Base-by-base conservation (phyloP, 2,888 invertebrate species). In the Microchrysa polita region DNA sequence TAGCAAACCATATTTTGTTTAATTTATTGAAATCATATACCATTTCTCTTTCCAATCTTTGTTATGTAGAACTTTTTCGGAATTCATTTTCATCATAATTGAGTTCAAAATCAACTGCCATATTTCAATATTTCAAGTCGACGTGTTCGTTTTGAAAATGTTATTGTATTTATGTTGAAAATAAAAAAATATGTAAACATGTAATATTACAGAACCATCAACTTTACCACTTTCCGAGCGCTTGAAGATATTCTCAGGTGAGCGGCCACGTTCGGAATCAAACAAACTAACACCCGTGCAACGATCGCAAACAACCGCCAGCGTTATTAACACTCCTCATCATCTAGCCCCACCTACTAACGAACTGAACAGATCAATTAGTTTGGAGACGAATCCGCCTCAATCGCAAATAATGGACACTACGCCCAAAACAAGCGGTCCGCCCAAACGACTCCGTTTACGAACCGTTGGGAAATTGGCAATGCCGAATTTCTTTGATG, bases 181-280 rank as follows among this genome's bases (percentile, higher is more conserved):
- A 67, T 44, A 65, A 44, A 65, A n/a, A 67, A 67, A 67, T 52
- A 34, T 5, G 27, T 34, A 52, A 40, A 52, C 22, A 67, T 52
- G 27, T 65, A 75, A 73, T 72, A 67, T 77, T 77, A 57, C 80
- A 84, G 84, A 84, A 74, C 84, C 84, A 44, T 83, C 84, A 74
- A 83, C 84, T 20, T 77, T 84, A 67, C 82, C 84, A 71, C 79
- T 84, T 59, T 81, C 84, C 74, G 84, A 84, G 77, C 80, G 84
- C 4, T 77, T 83, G 74, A 81, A 81, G 69, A 83, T 84, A 79
- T 84, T 84, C 76, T 82, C 81, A 77, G 52, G 67, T 16, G 52
- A 72, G 53, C 53, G 27, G 18, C 20, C 44, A 34, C 2, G 27
- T 5, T 34, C 27, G 7, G 4, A 34, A 7, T 5, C 4, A 2